Conservation (phyloP, 2,113 vertebrate species). For the Heloderma charlesbogerti region DNA sequence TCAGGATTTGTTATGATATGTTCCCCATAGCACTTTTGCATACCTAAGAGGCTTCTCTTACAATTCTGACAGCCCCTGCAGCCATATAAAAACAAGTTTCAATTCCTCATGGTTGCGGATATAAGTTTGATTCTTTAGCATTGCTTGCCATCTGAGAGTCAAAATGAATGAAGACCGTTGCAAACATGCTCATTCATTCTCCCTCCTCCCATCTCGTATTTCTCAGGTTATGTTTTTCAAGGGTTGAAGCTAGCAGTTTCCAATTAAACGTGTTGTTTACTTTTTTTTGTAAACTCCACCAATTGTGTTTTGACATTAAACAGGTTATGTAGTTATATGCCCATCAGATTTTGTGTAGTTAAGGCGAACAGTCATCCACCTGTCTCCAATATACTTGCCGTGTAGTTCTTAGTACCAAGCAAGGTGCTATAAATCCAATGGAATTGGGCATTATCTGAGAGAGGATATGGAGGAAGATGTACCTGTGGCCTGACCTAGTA, state of each 20-base stretch:
- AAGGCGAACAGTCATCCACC: neutral
- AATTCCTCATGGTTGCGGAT: neutral
- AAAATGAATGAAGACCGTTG: neutral
- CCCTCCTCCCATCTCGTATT: neutral
- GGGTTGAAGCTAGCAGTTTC: neutral
- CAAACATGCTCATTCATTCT: neutral
- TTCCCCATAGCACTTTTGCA: neutral
- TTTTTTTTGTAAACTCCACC: no score
- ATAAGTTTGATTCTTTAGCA: neutral
- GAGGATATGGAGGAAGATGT: neutral
- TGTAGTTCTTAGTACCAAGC: neutral
- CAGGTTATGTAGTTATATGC: neutral
- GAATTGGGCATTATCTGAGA: neutral
- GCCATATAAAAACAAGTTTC: neutral
- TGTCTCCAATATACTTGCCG: neutral
- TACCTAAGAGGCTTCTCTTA: no score
- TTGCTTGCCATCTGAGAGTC: no score
- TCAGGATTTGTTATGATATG: neutral
- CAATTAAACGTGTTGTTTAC: neutral
- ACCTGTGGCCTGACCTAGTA: neutral
- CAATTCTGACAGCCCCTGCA: neutral
- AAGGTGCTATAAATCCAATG: neutral
- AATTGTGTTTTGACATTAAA: neutral
- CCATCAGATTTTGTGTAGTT: neutral
- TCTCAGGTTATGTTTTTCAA: neutral